These are phyloP conservation scores for Petrocephalus zakoni DNA, from an alignment of 2,113 vertebrate species.

Conservation along the genomic window DNA sequence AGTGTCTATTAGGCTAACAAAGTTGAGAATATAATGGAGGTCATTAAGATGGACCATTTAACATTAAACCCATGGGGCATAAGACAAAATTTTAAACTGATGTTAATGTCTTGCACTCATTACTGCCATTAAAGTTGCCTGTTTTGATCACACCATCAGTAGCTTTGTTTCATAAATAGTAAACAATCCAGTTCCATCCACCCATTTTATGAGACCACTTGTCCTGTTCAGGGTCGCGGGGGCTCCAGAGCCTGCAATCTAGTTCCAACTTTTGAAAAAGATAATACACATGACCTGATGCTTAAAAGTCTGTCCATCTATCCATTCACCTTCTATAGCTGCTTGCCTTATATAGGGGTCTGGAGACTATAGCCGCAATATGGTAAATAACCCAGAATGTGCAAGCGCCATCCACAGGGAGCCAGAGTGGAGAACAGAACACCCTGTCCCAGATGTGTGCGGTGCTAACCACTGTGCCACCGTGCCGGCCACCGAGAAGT, in stretches of 20 bases:
- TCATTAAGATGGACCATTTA: conserved; percentile 8
- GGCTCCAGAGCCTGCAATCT: background rate
- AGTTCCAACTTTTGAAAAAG: background rate
- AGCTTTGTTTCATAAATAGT: background rate
- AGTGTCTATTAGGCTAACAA: background rate
- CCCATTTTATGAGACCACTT: too few species aligned
- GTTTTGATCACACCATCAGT: background rate
- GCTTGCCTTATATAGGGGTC: background rate
- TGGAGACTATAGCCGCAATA: background rate
- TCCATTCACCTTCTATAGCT: background rate
- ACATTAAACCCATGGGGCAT: conserved; percentile 8
- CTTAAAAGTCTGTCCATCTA: background rate
- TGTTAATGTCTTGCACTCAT: background rate
- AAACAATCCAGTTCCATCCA: background rate
- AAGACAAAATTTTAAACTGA: background rate
- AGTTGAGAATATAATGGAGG: background rate
- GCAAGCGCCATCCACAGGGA: background rate
- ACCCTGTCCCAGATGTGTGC: background rate
- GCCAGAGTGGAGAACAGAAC: background rate
- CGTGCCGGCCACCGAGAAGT: background rate
- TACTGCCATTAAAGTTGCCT: background rate
- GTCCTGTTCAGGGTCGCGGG: too few species aligned
- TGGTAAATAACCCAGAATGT: background rate
- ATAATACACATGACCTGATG: background rate
- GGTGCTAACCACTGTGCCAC: background rate